phyloP scores from a whole-genome alignment of 1,140 invertebrate species.

The Zaprionus africanus region DNA sequence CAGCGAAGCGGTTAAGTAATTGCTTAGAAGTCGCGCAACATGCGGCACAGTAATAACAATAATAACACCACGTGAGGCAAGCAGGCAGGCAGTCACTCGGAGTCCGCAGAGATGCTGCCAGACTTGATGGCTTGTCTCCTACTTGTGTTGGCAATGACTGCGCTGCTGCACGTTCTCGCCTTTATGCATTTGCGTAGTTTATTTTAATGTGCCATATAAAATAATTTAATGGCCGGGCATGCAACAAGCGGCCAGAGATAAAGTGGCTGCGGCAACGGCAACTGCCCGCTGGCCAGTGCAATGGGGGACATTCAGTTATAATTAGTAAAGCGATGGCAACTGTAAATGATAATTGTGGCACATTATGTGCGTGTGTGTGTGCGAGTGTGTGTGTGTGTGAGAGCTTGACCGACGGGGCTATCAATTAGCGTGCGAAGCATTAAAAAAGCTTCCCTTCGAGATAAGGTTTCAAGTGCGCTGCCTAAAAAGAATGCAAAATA shows the following conservation, averaged over 20 bases:
- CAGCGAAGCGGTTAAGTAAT: constrained; percentile 62
- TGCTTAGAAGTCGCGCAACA: constrained; percentile 64
- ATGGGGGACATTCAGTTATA: constrained; percentile 40
- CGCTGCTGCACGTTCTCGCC: constrained; percentile 31
- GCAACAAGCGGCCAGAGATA: constrained; percentile 53
- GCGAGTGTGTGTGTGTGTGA: constrained; percentile 11
- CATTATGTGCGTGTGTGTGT: constrained; percentile 36
- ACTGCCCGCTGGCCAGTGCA: not conserved
- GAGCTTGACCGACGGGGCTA: constrained; percentile 40
- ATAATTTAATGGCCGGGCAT: constrained; percentile 72
- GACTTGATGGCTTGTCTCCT: constrained; percentile 10
- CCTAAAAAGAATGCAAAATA: not conserved
- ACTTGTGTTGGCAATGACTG: constrained; percentile 21
- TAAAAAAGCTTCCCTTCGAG: constrained; percentile 1
- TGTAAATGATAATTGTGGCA: constrained; percentile 63
- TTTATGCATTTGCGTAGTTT: constrained; percentile 42
- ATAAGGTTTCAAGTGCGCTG: not conserved
- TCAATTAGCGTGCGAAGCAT: constrained; percentile 25
- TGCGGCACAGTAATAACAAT: constrained; percentile 58
- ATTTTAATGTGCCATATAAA: constrained; percentile 80
- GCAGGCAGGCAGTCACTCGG: constrained; percentile 14
- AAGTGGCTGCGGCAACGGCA: constrained; percentile 16
- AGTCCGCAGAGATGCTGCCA: constrained; percentile 11
- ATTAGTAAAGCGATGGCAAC: constrained; percentile 66
- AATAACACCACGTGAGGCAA: constrained; percentile 61